Base-by-base conservation (phyloP, 2,797 vertebrate genomes). In the Microchirus variegatus region DNA sequence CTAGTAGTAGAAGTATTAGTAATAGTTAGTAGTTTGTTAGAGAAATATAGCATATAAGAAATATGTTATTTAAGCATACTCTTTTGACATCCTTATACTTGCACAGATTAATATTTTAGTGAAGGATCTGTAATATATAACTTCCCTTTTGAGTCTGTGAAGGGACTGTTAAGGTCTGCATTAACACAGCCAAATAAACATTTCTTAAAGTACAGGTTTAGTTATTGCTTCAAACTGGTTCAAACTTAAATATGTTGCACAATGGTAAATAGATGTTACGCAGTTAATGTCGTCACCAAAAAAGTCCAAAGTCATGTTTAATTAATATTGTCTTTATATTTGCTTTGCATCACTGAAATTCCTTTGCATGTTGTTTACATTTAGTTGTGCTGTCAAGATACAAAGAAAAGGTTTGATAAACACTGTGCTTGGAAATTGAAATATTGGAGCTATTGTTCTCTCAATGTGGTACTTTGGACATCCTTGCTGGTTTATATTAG, bases 401-500 rank as follows among this genome's bases (percentile, higher is more conserved):
- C n/a, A 46, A 37, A 47, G 1, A 50, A 49, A 19, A 22, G 2
- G 1, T 61, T 15, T 15, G 22, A 17, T 31, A 55, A 37, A 5
- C 16, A 0, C 6, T 11, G 19, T 14, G 38, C 22, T 22, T 50
- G n/a, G n/a, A n/a, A n/a, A n/a, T n/a, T n/a, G 22, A 54, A 43
- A 17, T 6, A 17, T 46, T 35, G 0, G 2, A 42, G 9, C 4
- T 2, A 4, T 12, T 11, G 10, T 48, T 58, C 54, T 31, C 46
- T 22, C 55, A 18, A 31, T 36, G 5, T 31, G 38, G n/a, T 19
- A 4, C 35, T 57, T n/a, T 60, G 41, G 56, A 72, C 49, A 15
- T 3, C 10, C 72, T 59, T 71, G 71, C 73, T 76, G 73, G 36
- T 62, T 88, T 82, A 81, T 58, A 63, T 75, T 71, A 57, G 4